Conservation (phyloP, 2,888 invertebrate genomes). For the Gandaritis pyraliata region DNA sequence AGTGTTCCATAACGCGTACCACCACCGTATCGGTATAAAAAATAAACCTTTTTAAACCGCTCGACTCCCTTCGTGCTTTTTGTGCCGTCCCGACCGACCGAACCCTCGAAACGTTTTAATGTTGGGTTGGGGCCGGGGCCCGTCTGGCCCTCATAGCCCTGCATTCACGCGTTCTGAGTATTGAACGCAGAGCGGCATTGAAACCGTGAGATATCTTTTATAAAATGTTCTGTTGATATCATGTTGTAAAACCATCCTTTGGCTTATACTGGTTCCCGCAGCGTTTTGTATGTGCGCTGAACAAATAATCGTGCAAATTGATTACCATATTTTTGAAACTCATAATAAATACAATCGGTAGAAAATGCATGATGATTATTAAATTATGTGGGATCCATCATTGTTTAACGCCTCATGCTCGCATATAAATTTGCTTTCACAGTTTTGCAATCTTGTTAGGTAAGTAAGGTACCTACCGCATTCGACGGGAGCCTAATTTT, state of each 20-base stretch:
- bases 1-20: constrained; percentile 38
- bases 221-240: constrained; percentile 35
- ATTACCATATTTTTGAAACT: constrained; percentile 47
- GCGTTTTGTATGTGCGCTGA: constrained; percentile 44
- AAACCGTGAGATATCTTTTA: constrained; percentile 51
- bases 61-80: constrained; percentile 70
- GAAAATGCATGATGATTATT: too few relatives aligned
- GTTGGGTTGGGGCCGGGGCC: constrained; percentile 57
- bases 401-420: too few relatives aligned
- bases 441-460: too few relatives aligned
- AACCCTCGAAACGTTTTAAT: constrained; percentile 52
- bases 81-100: constrained; percentile 55
- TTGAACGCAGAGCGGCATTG: constrained; percentile 43
- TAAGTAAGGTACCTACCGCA: too few relatives aligned
- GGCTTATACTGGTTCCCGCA: constrained; percentile 49
- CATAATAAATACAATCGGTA: too few relatives aligned
- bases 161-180: constrained; percentile 56
- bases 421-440: too few relatives aligned
- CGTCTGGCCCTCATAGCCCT: constrained; percentile 45
- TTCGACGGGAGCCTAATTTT: too few relatives aligned
- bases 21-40: constrained; percentile 55
- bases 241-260: constrained; percentile 25
- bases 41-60: constrained; percentile 63
- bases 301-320: constrained; percentile 49
- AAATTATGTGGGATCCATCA: too few relatives aligned